Evolutionary conservation across 2,113 vertebrate species (phyloP).

Genomic region (Nothobranchius furzeri): DNA sequence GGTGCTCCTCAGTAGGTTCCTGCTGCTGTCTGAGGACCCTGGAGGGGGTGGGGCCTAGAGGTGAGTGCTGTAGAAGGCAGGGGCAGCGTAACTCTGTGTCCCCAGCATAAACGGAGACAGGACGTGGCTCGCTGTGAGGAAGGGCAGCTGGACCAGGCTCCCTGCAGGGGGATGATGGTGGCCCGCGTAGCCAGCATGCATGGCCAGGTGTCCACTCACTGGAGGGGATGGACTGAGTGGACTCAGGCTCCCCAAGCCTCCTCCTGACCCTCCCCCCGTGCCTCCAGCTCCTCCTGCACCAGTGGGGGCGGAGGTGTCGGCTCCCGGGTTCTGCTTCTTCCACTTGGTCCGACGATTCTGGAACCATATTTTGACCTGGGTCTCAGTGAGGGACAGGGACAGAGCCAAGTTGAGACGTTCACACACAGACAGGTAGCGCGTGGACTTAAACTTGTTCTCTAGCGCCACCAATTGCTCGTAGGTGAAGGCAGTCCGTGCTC

Average conservation of each 20-base stretch:
- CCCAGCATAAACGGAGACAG: constrained; percentile 95
- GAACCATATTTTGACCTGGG: constrained; percentile 96
- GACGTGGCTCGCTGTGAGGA: constrained; percentile 90
- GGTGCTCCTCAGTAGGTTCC: neutral
- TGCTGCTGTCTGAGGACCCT: no score
- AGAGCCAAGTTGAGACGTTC: constrained; percentile 92
- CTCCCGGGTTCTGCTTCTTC: constrained; percentile 96
- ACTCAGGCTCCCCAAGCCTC: constrained; percentile 76
- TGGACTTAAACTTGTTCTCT: constrained; percentile 97
- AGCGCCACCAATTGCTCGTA: constrained; percentile 95
- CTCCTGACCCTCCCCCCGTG: constrained; percentile 56
- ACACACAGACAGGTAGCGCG: constrained; percentile 91
- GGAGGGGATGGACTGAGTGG: constrained; percentile 84
- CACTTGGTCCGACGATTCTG: constrained; percentile 95
- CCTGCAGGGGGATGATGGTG: constrained; percentile 82
- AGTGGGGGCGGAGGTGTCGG: constrained; percentile 90
- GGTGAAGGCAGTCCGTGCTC: constrained; percentile 94
- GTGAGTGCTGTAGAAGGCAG: constrained; percentile 95
- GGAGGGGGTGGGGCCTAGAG: constrained; percentile 77
- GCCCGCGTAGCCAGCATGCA: constrained; percentile 84
- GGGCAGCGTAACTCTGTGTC: constrained; percentile 93
- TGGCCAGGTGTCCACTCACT: constrained; percentile 84
- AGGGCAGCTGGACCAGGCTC: constrained; percentile 93
- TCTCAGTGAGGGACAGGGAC: constrained; percentile 91
- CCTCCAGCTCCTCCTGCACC: constrained; percentile 71